Base-by-base conservation (phyloP, 2,888 invertebrate genomes). In the Nematopogon swammerdamellus region DNA sequence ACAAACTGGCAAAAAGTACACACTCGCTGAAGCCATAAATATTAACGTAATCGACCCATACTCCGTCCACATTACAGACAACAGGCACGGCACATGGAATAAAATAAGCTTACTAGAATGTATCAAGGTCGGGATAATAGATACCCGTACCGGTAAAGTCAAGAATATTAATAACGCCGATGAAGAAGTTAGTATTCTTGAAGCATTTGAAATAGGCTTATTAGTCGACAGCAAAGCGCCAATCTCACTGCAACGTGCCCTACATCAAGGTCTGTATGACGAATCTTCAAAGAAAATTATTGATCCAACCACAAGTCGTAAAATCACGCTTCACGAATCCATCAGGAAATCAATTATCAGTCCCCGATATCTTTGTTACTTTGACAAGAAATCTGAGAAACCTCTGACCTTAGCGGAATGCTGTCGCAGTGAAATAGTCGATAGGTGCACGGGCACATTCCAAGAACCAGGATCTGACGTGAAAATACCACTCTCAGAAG, bases 181-280 rank as follows among this genome's bases (percentile, higher is more conserved):
- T 52, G 81, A 84, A 57, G 85, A 88, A 59, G 83, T 92, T 36
- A 84, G 86, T 29, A 72, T 93, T 18, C 84, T 83, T 49, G 87
- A 91, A 67, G 92, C 92, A 0, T 88, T 92, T 60, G 87, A 89
- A 65, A 81, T 86, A 52, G 92, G 92, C 18, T 82, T 93, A 51
- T 80, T 95, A 46, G 83, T 91, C 52, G 94, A 94, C 62, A 88
- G 86, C 56, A 88, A 89, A 67, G 89, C 89, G 10, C 87, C 92
- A 0, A 85, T 93, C 18, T 92, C 92, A 14, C 68, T 94, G 29
- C 94, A 94, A 63, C 81, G 92, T 60, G 91, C 92, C 1, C 84
- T 95, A 49, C 92, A 92, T 64, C 89, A 92, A 72, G 93, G 94
- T 2, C 73, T 93, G 0, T 93, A 93, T 62, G 91, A 93, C 57